Evolutionary conservation across 1,140 invertebrate species (phyloP).

Genomic region (Bombus soroeensis): DNA sequence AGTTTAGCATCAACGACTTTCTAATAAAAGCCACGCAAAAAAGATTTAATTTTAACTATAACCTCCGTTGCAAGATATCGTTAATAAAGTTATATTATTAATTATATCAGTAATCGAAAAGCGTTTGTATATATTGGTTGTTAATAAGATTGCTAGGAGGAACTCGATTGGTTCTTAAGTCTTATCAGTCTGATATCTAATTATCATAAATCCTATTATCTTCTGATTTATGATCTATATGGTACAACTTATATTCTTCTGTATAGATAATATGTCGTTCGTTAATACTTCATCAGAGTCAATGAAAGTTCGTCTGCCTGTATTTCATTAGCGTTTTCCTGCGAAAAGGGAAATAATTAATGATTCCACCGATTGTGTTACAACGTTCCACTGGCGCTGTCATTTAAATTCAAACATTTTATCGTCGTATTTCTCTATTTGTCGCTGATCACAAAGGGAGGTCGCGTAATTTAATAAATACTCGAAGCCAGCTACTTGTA

Average conservation of each 20-base stretch:
- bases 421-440: neutral
- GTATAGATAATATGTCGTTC: neutral
- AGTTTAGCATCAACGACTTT: too few relatives aligned
- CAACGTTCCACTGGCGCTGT: neutral
- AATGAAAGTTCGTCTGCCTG: neutral
- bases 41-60: too few relatives aligned
- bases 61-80: too few relatives aligned
- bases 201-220: too few relatives aligned
- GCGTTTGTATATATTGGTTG: too few relatives aligned
- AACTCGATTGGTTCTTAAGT: too few relatives aligned
- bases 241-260: neutral
- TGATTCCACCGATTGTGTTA: neutral
- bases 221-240: neutral
- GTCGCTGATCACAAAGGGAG: conserved; percentile 2
- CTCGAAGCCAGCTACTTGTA: neutral
- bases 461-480: conserved; percentile 24
- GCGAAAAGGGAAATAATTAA: conserved; percentile 14
- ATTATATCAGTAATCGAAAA: too few relatives aligned
- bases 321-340: conserved; percentile 13
- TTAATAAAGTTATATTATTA: too few relatives aligned
- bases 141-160: too few relatives aligned
- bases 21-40: too few relatives aligned
- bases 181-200: too few relatives aligned
- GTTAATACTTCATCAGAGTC: neutral
- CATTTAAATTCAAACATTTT: neutral